Base-by-base conservation (phyloP, 2,888 invertebrate species). In the Epinotia bilunana region DNA sequence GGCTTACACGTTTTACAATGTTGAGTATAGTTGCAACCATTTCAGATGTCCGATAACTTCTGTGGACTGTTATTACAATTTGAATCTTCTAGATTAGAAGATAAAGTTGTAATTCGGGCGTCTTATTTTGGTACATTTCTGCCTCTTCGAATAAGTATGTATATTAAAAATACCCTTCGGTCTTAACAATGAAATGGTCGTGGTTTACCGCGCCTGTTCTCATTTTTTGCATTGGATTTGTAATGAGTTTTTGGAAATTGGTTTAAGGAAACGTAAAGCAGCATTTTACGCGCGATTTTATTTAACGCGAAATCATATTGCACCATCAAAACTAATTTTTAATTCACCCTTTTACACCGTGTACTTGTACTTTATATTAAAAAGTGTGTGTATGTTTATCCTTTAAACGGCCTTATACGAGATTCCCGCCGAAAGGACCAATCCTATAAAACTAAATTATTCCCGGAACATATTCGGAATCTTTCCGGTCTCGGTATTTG, bases 1-100 rank as follows among this genome's bases (percentile, higher is more conserved):
- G 83, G 77, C 78, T 83, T 83, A 83, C 83, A 82, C 82, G 73
- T 65, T 75, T 72, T 64, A 76, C 74, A 70, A 81, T 82, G 81
- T 82, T 57, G 58, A 53, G 65, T 49, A 65, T 55, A 9, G 53
- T 65, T 11, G 33, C n/a, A 65, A 53, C 7, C 53, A 65, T 65
- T 65, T 65, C 53, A 65, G 33, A 65, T 65, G 65, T 65, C 33
- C 18, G 20, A 65, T 49, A 49, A 43, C 49, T 49, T 49, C 28
- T 49, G 49, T 28, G 18, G n/a, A 18, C 3, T 20, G 9, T 18
- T 64, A 16, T 16, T 49, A 28, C 64, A 65, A 33, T 53, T 53
- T 53, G 28, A 65, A 12, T 55, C 49, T 65, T 65, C n/a, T 53
- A n/a, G n/a, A 3, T 53, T 33, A 18, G 18, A n/a, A 33, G 33